Conservation (phyloP, 2,113 vertebrate species). For the Arothron firmamentum region DNA sequence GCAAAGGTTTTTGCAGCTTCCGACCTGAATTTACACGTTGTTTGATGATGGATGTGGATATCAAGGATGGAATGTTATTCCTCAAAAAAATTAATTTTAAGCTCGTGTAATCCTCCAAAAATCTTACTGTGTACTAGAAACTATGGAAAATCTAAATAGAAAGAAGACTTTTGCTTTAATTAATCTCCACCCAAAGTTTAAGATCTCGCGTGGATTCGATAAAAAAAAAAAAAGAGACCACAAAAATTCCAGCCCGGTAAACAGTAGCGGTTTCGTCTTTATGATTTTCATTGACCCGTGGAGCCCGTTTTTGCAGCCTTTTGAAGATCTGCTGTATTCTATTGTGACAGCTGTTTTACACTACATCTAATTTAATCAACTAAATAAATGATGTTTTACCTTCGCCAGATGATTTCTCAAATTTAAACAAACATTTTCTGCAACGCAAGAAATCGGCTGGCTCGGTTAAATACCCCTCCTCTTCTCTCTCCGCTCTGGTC, state of each 20-base stretch:
- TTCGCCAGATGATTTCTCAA: constrained; percentile 36
- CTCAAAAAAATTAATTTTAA: too few relatives aligned
- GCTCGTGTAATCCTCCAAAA: too few relatives aligned
- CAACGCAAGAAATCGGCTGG: constrained; percentile 30
- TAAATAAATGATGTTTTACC: constrained; percentile 43
- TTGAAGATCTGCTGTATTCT: constrained; percentile 17
- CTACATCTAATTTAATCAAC: constrained; percentile 35
- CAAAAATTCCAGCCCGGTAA: constrained; percentile 8
- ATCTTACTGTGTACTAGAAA: too few relatives aligned
- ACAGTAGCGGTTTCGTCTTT: constrained; percentile 36
- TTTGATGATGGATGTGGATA: not conserved
- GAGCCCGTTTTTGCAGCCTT: constrained; percentile 33
- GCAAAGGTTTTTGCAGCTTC: constrained; percentile 18
- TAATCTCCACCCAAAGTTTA: too few relatives aligned
- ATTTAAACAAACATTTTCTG: constrained; percentile 53
- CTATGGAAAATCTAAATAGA: too few relatives aligned
- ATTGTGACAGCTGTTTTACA: constrained; percentile 35
- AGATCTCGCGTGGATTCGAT: constrained; percentile 2
- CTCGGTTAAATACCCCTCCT: constrained; percentile 31
- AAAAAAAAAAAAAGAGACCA: not conserved
- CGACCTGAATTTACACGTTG: constrained; percentile 4
- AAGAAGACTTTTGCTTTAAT: too few relatives aligned
- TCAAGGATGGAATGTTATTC: too few relatives aligned
- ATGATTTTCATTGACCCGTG: constrained; percentile 39
- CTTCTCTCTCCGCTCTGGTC: not conserved